phyloP scores from a whole-genome alignment of 2,797 vertebrate genomes.

The Pseudotriccus pelzelni region DNA sequence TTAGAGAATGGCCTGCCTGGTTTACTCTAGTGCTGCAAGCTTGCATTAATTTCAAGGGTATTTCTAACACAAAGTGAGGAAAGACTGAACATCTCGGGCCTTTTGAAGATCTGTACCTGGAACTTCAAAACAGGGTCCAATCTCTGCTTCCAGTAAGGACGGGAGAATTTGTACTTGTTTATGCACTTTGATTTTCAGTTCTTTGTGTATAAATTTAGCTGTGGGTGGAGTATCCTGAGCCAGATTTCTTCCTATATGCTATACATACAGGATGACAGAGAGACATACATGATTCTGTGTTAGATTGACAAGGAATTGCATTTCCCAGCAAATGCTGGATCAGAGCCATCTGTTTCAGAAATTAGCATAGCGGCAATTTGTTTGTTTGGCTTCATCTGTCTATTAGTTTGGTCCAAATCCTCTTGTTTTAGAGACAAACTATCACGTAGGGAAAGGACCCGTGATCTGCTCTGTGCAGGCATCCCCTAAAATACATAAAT shows the following conservation, averaged over 20 bases:
- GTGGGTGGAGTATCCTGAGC: conserved; percentile 14
- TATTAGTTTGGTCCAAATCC: conserved; percentile 54
- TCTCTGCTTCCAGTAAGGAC: not conserved
- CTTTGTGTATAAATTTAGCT: conserved; percentile 51
- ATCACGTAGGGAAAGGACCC: not conserved
- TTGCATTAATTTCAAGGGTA: conserved; percentile 6
- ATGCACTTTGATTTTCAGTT: conserved; percentile 50
- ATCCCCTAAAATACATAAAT: not conserved
- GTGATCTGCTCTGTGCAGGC: not conserved
- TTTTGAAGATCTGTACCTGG: conserved; percentile 36
- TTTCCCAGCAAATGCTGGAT: conserved; percentile 41
- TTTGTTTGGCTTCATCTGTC: conserved; percentile 63
- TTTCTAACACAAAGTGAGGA: not conserved
- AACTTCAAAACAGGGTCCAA: conserved; percentile 38
- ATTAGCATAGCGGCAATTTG: conserved; percentile 57
- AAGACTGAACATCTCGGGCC: not conserved
- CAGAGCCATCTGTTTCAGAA: conserved; percentile 58
- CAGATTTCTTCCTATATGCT: conserved; percentile 17
- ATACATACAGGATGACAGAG: conserved; percentile 26
- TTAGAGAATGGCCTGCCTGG: not conserved
- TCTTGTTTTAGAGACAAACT: conserved; percentile 11
- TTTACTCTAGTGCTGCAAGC: not conserved
- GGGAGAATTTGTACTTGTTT: conserved; percentile 13
- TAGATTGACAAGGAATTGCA: conserved; percentile 48
- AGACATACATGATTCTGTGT: not conserved